These are phyloP conservation scores for Aporrectodea caliginosa DNA, from an alignment of 1,140 invertebrate species.

Conservation along the genomic window DNA sequence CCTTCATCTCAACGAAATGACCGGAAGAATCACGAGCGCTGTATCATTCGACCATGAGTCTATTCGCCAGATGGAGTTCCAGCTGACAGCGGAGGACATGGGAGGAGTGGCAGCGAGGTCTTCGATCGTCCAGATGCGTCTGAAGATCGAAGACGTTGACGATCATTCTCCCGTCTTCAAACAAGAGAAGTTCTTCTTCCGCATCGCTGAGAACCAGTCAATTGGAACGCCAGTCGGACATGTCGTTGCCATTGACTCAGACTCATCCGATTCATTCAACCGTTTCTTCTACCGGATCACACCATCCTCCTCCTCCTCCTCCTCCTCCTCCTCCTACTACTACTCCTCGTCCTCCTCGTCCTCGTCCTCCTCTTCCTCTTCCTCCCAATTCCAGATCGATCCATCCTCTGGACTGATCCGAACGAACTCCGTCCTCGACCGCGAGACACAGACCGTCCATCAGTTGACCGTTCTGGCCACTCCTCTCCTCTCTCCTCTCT, in stretches of 20 bases:
- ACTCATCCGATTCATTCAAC: constrained; percentile 15
- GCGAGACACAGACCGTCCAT: constrained; percentile 22
- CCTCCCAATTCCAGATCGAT: constrained; percentile 4
- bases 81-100: constrained; percentile 75
- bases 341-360: not conserved
- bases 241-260: constrained; percentile 7
- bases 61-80: constrained; percentile 41
- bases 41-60: not conserved
- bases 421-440: constrained; percentile 26
- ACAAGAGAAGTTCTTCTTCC: not conserved
- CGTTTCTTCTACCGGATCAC: constrained; percentile 11
- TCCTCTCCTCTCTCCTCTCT: not conserved
- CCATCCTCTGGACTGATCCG: constrained; percentile 8
- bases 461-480: constrained; percentile 17
- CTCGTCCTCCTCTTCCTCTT: no score
- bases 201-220: not conserved
- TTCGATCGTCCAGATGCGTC: not conserved
- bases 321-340: no score
- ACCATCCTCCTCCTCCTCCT: not conserved
- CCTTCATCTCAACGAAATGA: not conserved
- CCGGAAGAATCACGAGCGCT: not conserved
- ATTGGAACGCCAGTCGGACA: not conserved
- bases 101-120: constrained; percentile 57
- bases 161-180: not conserved
- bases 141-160: not conserved